Evolutionary conservation across 1,140 invertebrate species (phyloP), one percentile per base, ranked within the genome.

Genomic region (Brachionus koreanus): DNA sequence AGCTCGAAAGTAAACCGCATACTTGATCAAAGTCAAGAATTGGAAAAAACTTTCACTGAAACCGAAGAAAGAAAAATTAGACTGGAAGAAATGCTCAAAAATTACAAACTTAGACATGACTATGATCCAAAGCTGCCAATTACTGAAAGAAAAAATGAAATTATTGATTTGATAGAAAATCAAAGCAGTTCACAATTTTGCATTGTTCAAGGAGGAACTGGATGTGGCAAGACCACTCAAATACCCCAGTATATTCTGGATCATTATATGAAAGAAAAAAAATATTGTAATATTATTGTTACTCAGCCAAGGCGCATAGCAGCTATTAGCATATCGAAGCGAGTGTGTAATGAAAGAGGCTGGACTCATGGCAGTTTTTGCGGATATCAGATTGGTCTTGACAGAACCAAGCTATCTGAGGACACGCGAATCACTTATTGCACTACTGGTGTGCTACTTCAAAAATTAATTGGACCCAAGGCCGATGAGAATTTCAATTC

Each of bases 231-330:
- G 84, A 88, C 88, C 74, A 87, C 88, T 33, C 85, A 88, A 83
- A 85, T 88, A 35, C 87, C 88, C 19, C 87, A 88, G 84, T 89
- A 86, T 84, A 89, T 89, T 63, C 84, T 87, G 69, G 88, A 87
- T 81, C 84, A 86, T 77, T 86, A 85, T 84, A 87, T 86, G 23
- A 82, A 67, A 46, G 77, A 84, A 29, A 83, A 85, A 29, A 84
- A 86, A 25, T 86, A 87, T 82, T 86, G 88, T 84, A 87, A 89
- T 83, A 87, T 89, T 81, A 84, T 88, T 63, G 86, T 89, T 0
- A 89, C 88, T 3, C 88, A 89, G 83, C 88, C 88, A 5, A 76
- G 88, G 6, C 85, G 87, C 19, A 88, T 88, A 46, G 88, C 88
- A 33, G 87, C 87, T n/a, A 85, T 87, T 13, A 87, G 86, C 75